These are phyloP conservation scores for Pristionchus arcanus DNA, from an alignment of 2,888 invertebrate genomes.

Conservation along the genomic window DNA sequence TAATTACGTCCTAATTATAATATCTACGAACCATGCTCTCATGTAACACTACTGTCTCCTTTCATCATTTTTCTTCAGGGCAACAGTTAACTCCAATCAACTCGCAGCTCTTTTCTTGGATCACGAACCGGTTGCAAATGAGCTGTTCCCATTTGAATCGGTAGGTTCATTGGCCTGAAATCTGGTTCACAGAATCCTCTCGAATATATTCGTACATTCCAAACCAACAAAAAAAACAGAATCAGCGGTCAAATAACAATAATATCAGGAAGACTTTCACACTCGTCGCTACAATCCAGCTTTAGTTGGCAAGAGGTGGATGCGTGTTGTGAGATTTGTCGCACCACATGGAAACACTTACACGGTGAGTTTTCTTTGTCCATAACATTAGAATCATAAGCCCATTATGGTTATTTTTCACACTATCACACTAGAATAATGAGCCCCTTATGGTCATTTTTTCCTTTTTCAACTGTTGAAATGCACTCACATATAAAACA, in stretches of 20 bases:
- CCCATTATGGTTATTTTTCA: background rate
- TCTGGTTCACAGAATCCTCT: background rate
- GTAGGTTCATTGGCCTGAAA: background rate
- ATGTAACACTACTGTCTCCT: no score
- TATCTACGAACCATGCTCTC: no score
- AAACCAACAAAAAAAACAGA: background rate
- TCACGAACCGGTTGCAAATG: background rate
- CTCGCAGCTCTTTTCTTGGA: background rate
- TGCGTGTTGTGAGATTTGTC: background rate
- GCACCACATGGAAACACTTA: background rate
- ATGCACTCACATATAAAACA: background rate
- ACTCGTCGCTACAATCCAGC: background rate
- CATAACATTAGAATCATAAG: background rate
- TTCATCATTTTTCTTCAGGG: background rate
- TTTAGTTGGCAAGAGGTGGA: background rate
- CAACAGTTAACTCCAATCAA: background rate
- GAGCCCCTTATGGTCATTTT: background rate
- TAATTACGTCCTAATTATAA: background rate
- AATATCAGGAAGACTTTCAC: background rate
- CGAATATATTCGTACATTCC: no score
- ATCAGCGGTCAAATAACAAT: background rate
- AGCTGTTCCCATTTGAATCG: background rate
- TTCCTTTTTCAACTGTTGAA: background rate
- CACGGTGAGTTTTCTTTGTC: background rate
- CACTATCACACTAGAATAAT: no score